Conservation (phyloP, 2,888 invertebrate genomes). For the Ormyrus pomaceus region DNA sequence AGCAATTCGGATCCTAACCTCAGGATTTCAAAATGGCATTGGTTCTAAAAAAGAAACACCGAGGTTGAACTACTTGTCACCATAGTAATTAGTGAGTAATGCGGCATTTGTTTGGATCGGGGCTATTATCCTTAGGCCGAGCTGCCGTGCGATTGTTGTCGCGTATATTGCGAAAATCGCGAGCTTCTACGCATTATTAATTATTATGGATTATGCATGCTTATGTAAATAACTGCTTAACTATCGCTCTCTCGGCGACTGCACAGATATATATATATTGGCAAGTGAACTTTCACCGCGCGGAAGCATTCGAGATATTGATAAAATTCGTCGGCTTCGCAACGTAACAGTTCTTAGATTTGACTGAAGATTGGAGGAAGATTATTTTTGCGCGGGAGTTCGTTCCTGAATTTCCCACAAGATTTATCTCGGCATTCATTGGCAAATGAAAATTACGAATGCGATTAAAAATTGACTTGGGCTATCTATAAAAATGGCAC, state of each 20-base stretch:
- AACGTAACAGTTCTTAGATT: background rate
- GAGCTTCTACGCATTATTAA: constrained; percentile 9
- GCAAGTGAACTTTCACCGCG: constrained; percentile 33
- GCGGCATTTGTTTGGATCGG: background rate
- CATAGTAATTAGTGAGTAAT: constrained; percentile 4
- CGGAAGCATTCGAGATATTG: constrained; percentile 13
- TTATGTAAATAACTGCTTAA: constrained; percentile 29
- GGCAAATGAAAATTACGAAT: too few relatives aligned
- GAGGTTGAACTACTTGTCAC: constrained; percentile 1
- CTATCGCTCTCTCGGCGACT: background rate
- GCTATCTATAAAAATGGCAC: too few relatives aligned
- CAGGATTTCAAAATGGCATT: constrained; percentile 20
- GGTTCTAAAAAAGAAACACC: constrained; percentile 9
- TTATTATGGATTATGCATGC: constrained; percentile 38
- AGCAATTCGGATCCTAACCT: background rate
- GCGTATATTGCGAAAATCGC: constrained; percentile 13
- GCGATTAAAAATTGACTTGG: too few relatives aligned
- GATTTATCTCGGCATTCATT: too few relatives aligned
- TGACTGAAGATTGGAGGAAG: background rate
- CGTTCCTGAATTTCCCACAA: too few relatives aligned
- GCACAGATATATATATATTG: background rate
- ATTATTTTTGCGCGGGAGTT: background rate
- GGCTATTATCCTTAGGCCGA: constrained; percentile 14
- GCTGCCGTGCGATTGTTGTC: background rate
- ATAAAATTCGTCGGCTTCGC: constrained; percentile 19